Conservation (phyloP, 30 jellyfish, hydroid and myxozoan genomes). For the Aurelia sp. region DNA sequence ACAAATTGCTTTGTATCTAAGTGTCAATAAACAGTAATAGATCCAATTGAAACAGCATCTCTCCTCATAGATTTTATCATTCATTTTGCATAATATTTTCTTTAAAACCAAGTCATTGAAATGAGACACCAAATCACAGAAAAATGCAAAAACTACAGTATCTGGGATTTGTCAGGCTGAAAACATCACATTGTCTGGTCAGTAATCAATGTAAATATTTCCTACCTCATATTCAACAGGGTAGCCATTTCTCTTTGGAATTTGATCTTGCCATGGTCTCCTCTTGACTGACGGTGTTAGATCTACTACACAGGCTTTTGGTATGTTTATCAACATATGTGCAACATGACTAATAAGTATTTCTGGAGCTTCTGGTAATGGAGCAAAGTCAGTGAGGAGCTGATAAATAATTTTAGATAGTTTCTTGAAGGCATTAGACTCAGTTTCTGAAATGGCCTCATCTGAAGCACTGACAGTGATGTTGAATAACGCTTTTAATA, state of each 20-base stretch:
- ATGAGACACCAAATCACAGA: no score
- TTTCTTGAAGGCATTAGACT: slow-evolving; percentile 1
- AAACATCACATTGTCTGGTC: no score
- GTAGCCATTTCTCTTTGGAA: slow-evolving; percentile 34
- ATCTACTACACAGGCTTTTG: slow-evolving; percentile 42
- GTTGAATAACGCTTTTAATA: slow-evolving; percentile 76
- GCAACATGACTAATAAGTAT: slow-evolving; percentile 64
- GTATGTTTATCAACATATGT: slow-evolving; percentile 77
- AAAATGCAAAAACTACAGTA: no score
- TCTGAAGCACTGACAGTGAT: slow-evolving; percentile 46
- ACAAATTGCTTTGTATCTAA: no score
- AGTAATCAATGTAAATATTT: no score
- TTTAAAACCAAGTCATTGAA: no score
- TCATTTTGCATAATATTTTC: no score
- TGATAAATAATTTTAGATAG: slow-evolving; percentile 18
- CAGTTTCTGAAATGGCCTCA: slow-evolving; percentile 6
- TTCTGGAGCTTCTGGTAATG: background rate
- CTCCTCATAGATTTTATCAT: no score
- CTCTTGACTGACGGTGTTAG: slow-evolving; percentile 55
- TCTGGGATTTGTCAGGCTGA: no score
- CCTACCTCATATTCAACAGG: slow-evolving; percentile 59
- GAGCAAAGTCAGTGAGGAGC: slow-evolving; percentile 12
- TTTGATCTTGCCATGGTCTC: slow-evolving; percentile 53
- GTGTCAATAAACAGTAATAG: no score
- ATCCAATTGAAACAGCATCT: no score